Conservation (phyloP, 1,140 invertebrate species). For the Ostrea edulis region DNA sequence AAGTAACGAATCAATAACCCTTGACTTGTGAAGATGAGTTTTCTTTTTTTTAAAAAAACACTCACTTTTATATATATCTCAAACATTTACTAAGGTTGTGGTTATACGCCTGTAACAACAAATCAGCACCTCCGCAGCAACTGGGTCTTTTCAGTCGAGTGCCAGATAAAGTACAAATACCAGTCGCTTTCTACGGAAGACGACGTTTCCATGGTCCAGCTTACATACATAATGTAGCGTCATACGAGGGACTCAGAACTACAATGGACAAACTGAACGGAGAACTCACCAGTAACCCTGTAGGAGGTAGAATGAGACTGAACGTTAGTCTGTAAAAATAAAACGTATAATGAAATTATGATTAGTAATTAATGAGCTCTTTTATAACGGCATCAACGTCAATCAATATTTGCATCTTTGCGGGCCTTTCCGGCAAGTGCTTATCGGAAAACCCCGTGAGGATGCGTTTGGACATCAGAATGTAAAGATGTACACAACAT, state of each 20-base stretch:
- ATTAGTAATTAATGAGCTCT: too few relatives aligned
- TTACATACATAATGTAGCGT: not conserved
- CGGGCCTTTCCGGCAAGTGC: too few relatives aligned
- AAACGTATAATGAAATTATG: too few relatives aligned
- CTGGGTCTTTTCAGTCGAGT: slow-evolving; percentile 54
- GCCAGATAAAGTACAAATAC: slow-evolving; percentile 47
- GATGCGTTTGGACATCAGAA: not conserved
- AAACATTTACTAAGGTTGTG: slow-evolving; percentile 41
- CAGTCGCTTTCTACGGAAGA: not conserved
- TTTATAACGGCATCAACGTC: too few relatives aligned
- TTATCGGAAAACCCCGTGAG: too few relatives aligned
- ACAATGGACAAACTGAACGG: slow-evolving; percentile 55
- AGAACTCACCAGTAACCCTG: slow-evolving; percentile 43
- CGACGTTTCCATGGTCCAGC: not conserved
- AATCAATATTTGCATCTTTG: too few relatives aligned
- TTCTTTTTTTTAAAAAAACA: too few relatives aligned
- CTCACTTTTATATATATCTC: too few relatives aligned
- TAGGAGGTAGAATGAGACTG: slow-evolving; percentile 48
- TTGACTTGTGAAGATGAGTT: too few relatives aligned
- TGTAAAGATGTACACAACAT: not conserved
- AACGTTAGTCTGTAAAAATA: too few relatives aligned
- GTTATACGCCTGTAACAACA: slow-evolving; percentile 45
- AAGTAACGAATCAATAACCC: too few relatives aligned
- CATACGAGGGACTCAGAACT: slow-evolving; percentile 53
- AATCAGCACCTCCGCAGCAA: slow-evolving; percentile 48